Base-by-base conservation (phyloP, 1,140 invertebrate species). In the Chlorops oryzae region DNA sequence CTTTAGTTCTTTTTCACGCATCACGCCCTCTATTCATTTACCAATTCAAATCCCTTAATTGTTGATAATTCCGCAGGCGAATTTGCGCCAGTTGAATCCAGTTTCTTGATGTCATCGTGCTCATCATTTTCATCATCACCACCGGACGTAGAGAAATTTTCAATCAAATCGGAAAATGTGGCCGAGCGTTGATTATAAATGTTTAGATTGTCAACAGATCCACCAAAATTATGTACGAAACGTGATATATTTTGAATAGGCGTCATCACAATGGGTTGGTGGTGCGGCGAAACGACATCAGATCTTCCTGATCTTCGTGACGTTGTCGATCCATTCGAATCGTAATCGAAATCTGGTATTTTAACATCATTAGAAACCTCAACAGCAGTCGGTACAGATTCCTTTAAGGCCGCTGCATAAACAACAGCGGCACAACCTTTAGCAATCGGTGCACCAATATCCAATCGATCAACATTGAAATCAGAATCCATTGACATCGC, bases 351-450 rank as follows among this genome's bases (percentile, higher is more conserved):
- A 54, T 49, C n/a, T 10, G 27, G 51, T 15, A 27, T 23, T 13
- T 35, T 39, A n/a, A 20, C 27, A 23, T 18, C 50, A 10, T n/a
- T 40, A 37, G 9, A 34, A 12, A 15, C 20, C 1, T 40, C 37
- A 21, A 23, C 18, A 27, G 32, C 20, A 27, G 32, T 6, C 2
- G 39, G 38, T 5, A 38, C n/a, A 10, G 34, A 5, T 24, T 61
- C 64, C 61, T 75, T 80, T 50, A 76, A 71, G 56, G 73, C 76
- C 34, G 85, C 86, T 21, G 83, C 78, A 67, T 91, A 89, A 5
- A 93, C 87, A 27, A 85, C 87, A 34, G 86, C 89, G 57, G 84
- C 88, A 65, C 86, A 86, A 21, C 90, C 90, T 73, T 92, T 89
- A 7, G 83, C 86, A 54, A 93, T 83, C 1, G 80, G 71, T 20